These are phyloP conservation scores for Drosophila cognata DNA, from an alignment of 2,888 invertebrate genomes.

Conservation along the genomic window DNA sequence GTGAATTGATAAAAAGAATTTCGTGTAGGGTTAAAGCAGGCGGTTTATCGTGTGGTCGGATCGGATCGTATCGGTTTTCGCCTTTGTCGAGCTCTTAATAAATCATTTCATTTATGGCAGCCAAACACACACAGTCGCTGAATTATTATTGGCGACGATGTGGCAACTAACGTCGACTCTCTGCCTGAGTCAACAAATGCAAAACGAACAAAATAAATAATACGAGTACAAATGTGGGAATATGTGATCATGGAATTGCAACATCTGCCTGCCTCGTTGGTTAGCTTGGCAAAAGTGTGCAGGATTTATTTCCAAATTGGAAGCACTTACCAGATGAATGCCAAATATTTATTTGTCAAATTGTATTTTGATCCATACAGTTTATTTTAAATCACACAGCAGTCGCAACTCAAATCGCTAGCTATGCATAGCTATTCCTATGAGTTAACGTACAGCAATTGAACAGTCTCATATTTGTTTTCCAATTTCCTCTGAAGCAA, in stretches of 20 bases:
- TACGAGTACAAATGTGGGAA: slow-evolving; percentile 2
- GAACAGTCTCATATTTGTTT: background rate
- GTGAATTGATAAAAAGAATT: slow-evolving; percentile 18
- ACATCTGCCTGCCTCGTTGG: slow-evolving; percentile 16
- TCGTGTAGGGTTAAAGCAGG: slow-evolving; percentile 12
- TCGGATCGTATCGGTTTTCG: slow-evolving; percentile 28
- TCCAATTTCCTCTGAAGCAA: background rate
- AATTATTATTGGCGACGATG: slow-evolving; percentile 79
- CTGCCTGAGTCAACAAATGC: slow-evolving; percentile 17
- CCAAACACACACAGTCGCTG: slow-evolving; percentile 38
- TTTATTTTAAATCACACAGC: background rate
- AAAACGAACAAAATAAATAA: slow-evolving; percentile 18
- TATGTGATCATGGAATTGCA: slow-evolving; percentile 9
- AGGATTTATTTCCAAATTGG: background rate
- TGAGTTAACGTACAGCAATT: background rate
- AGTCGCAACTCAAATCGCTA: background rate
- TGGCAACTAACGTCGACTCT: slow-evolving; percentile 40
- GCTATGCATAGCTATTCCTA: background rate
- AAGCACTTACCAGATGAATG: slow-evolving; percentile 2
- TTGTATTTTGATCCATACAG: background rate
- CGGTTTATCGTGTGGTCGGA: slow-evolving; percentile 36
- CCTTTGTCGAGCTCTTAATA: slow-evolving; percentile 51
- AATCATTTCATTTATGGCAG: slow-evolving; percentile 73
- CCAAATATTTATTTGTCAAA: background rate
- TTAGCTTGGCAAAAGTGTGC: slow-evolving; percentile 1